Conservation (phyloP, 1,140 invertebrate genomes). For the Pararge aegeria region DNA sequence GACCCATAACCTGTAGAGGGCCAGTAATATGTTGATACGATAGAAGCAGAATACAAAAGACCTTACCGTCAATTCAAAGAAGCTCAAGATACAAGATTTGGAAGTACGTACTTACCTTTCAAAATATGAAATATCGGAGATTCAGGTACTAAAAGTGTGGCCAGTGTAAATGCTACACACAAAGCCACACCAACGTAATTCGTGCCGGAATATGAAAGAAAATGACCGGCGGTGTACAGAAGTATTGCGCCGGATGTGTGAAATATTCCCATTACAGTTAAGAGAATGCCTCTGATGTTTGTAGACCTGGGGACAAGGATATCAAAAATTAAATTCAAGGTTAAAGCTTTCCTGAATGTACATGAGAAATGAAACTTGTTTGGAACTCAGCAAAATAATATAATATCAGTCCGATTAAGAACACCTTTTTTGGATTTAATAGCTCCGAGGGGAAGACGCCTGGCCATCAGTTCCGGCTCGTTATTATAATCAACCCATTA, state of each 20-base stretch:
- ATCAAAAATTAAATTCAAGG: not conserved
- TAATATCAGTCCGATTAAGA: no score
- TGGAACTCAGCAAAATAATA: no score
- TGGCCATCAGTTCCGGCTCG: no score
- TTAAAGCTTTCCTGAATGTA: no score
- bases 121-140: constrained; percentile 45
- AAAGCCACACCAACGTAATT: constrained; percentile 35
- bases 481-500: no score
- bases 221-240: constrained; percentile 41
- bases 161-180: constrained; percentile 26
- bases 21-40: no score
- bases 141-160: constrained; percentile 42
- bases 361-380: no score
- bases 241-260: constrained; percentile 40
- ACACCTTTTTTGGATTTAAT: no score
- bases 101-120: constrained; percentile 34
- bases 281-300: constrained; percentile 39
- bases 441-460: no score
- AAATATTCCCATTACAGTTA: constrained; percentile 43
- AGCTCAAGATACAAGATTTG: not conserved
- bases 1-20: no score
- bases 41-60: no score
- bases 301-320: constrained; percentile 32
- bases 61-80: not conserved
- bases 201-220: constrained; percentile 29